Evolutionary conservation across 2,113 vertebrate species (phyloP).

Genomic region (Parus major): DNA sequence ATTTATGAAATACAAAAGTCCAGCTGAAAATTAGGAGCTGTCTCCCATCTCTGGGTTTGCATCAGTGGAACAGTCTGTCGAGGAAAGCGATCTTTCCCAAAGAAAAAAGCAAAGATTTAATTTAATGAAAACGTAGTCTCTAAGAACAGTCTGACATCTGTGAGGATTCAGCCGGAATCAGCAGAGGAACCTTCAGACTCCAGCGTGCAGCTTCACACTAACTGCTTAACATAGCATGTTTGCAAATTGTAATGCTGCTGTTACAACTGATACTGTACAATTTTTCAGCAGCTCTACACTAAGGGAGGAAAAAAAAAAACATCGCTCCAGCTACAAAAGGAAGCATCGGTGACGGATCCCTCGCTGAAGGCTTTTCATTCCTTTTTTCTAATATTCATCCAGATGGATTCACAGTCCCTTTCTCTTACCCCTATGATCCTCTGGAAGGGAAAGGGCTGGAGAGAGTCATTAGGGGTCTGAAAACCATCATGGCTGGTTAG

Average conservation of each 20-base stretch:
- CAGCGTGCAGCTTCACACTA: not conserved
- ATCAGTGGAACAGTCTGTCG: not conserved
- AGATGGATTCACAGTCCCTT: not conserved
- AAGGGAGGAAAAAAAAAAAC: not conserved
- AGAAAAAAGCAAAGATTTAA: not conserved
- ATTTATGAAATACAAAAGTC: not conserved
- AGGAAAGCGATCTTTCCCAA: not conserved
- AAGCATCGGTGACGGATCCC: not conserved
- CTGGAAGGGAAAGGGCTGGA: not conserved
- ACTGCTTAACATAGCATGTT: constrained; percentile 1
- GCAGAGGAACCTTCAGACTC: not conserved
- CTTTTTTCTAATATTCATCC: not conserved
- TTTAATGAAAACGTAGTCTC: not conserved
- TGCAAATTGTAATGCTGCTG: constrained; percentile 36
- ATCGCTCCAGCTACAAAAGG: not conserved
- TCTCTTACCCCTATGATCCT: not conserved
- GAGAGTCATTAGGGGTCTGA: not conserved
- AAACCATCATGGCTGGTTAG: not conserved
- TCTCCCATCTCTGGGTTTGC: not conserved
- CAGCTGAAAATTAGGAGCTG: not conserved
- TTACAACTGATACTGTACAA: constrained; percentile 24
- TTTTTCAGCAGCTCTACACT: constrained; percentile 1
- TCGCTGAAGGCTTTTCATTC: not conserved
- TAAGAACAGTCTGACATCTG: not conserved
- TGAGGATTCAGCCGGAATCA: not conserved